Base-by-base conservation (phyloP, 2,113 vertebrate species). In the Cranoglanis bouderius region DNA sequence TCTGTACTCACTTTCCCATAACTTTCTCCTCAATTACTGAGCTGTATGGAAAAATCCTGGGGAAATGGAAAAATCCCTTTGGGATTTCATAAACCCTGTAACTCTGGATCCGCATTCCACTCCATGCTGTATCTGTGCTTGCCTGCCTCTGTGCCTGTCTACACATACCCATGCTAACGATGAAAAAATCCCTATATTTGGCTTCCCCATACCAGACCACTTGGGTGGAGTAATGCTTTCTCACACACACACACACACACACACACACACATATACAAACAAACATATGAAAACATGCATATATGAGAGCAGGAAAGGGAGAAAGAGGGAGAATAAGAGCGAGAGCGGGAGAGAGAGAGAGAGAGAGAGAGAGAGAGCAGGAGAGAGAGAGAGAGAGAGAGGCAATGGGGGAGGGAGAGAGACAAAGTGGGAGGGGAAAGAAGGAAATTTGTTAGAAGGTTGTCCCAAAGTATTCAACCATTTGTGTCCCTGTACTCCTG, bases 391-490 rank as follows among this genome's bases (percentile, higher is more conserved):
- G 88, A 88, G 90, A 91, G 92, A 90, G 85, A 88, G 85, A 24
- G 92, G 65, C 90, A 90, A 82, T 92, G 63, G 10, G 74, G 38
- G 88, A 93, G 63, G 80, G 82, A 74, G 81, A 93, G 91, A 93
- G 85, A 92, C 92, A 90, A 81, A 82, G 87, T 87, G 86, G 88
- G 91, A 83, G 84, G 89, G 88, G 90, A 90, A 35, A 88, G 91
- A 92, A 93, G 92, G 92, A 92, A 91, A 92, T 91, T 94, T 95
- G 92, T 94, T 93, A 93, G 88, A 87, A 93, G 92, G 90, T 87
- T 91, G 93, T 94, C 93, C 93, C 93, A 93, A 89, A 91, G 91
- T 93, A 90, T 84, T 94, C 94, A 91, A 92, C 93, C 92, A 95
- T 95, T 96, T 92, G 90, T 88, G 93, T 92, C 92, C 87, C 84